A percentile compares a stretch with the other conserved stretches of the same genome.
Evolutionary conservation across 2,888 invertebrate genomes (phyloP).

Genomic region (Stegophylla sp.): DNA sequence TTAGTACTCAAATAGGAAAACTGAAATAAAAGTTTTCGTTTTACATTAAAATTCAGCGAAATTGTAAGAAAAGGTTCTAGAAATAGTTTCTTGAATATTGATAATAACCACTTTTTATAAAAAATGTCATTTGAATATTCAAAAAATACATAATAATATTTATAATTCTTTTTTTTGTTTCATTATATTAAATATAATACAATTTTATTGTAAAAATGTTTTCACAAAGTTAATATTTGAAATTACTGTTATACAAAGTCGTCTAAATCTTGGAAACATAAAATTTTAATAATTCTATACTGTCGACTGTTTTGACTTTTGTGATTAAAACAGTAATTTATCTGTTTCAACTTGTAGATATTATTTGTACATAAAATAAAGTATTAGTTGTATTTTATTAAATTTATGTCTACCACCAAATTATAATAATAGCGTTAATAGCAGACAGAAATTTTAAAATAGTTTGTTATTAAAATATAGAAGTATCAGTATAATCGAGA

Average conservation of each 20-base stretch:
- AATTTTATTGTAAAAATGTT: neutral
- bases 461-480: conserved; percentile 60
- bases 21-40: neutral
- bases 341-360: neutral
- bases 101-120: too few relatives aligned
- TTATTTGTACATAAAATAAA: neutral
- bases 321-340: neutral
- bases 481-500: conserved; percentile 62
- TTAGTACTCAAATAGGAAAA: neutral
- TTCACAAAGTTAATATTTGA: neutral
- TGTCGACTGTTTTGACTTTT: neutral
- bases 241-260: too few relatives aligned
- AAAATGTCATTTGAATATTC: too few relatives aligned
- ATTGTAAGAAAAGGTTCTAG: too few relatives aligned
- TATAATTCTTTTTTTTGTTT: too few relatives aligned
- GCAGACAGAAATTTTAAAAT: conserved; percentile 56
- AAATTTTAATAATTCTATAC: neutral
- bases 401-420: conserved; percentile 40
- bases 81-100: too few relatives aligned
- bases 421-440: conserved; percentile 55
- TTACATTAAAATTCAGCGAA: too few relatives aligned
- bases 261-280: too few relatives aligned
- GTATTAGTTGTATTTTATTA: conserved; percentile 11
- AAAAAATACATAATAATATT: too few relatives aligned
- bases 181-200: too few relatives aligned